phyloP scores from a whole-genome alignment of 64 coral and sea anemone genomes.

The Pocillopora verrucosa region DNA sequence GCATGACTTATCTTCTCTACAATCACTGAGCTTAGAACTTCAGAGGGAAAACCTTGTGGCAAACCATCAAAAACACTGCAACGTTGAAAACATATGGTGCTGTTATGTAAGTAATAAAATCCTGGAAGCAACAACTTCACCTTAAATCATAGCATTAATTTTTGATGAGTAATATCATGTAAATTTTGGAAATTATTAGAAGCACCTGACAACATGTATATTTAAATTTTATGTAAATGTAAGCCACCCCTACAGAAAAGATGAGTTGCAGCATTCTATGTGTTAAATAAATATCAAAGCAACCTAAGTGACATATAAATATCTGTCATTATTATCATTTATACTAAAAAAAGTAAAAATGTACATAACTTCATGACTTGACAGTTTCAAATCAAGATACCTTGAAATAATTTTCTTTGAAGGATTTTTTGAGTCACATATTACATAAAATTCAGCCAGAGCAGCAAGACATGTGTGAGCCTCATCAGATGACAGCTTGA shows the following conservation, averaged over 20 bases:
- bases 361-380: too few species aligned
- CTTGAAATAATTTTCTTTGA: constrained; percentile 68
- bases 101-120: too few species aligned
- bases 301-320: too few species aligned
- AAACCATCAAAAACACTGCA: constrained; percentile 14
- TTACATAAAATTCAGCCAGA: constrained; percentile 78
- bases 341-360: too few species aligned
- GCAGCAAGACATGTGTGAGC: constrained; percentile 7
- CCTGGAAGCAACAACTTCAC: too few species aligned
- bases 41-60: not conserved
- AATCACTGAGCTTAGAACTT: constrained; percentile 2
- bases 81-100: not conserved
- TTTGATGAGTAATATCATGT: not conserved
- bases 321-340: too few species aligned
- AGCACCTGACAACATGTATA: too few species aligned
- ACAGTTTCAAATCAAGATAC: not conserved
- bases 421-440: constrained; percentile 63
- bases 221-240: too few species aligned
- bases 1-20: constrained; percentile 6
- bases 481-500: not conserved
- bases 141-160: not conserved
- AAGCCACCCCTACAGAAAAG: too few species aligned
- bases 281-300: too few species aligned
- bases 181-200: not conserved
- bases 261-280: too few species aligned